These are phyloP conservation scores for Sebastes schlegelii DNA, from an alignment of 2,113 vertebrate species.

Conservation along the genomic window DNA sequence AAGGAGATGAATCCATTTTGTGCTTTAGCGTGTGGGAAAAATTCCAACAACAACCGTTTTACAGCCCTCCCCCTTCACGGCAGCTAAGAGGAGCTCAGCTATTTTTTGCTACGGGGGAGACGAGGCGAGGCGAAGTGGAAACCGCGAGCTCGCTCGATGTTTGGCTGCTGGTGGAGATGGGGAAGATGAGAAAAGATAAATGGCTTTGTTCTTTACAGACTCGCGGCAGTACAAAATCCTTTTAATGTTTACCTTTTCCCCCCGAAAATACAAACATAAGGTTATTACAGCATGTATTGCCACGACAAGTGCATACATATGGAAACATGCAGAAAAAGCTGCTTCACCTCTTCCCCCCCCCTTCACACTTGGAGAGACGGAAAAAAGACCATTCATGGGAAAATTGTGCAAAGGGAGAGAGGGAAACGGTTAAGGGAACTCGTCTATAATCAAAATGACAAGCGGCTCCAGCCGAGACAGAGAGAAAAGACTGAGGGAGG, in stretches of 20 bases:
- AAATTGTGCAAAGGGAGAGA: slow-evolving; percentile 38
- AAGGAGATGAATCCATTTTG: slow-evolving; percentile 71
- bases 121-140: slow-evolving; percentile 52
- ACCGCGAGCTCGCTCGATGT: slow-evolving; percentile 38
- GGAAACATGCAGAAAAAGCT: not conserved
- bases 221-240: slow-evolving; percentile 32
- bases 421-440: slow-evolving; percentile 42
- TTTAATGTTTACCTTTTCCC: slow-evolving; percentile 56
- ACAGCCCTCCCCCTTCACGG: slow-evolving; percentile 55
- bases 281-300: not conserved
- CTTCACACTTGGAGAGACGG: not conserved
- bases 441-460: slow-evolving; percentile 69
- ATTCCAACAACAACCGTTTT: slow-evolving; percentile 67
- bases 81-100: slow-evolving; percentile 65
- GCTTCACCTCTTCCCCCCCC: not conserved
- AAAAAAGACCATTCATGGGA: slow-evolving; percentile 1
- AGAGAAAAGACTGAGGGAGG: slow-evolving; percentile 13
- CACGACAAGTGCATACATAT: slow-evolving; percentile 6
- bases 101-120: slow-evolving; percentile 72
- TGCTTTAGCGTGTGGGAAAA: slow-evolving; percentile 65
- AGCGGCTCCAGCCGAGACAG: slow-evolving; percentile 26
- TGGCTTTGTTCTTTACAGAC: slow-evolving; percentile 68
- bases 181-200: slow-evolving; percentile 67
- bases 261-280: slow-evolving; percentile 32
- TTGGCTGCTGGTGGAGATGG: slow-evolving; percentile 61